phyloP scores from a whole-genome alignment of 1,140 invertebrate genomes.

The Choristoneura fumiferana region DNA sequence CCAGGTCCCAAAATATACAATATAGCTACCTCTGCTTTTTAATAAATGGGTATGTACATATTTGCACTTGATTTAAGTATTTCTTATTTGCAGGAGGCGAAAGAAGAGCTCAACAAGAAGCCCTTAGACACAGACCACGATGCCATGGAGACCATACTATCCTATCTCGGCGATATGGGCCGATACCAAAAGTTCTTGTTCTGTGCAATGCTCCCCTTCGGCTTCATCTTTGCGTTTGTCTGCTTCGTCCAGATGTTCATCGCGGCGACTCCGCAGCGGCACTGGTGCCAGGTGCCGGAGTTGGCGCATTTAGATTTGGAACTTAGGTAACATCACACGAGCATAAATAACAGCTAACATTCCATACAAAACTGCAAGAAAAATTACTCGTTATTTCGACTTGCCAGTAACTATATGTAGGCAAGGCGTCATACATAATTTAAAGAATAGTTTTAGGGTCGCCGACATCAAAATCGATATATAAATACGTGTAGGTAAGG shows the following conservation, averaged over 20 bases:
- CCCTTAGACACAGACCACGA: constrained; percentile 42
- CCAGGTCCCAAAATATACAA: no score
- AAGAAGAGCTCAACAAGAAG: constrained; percentile 53
- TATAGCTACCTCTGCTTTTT: no score
- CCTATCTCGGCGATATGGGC: constrained; percentile 82
- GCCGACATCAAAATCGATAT: no score
- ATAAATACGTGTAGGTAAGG: no score
- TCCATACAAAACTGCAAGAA: no score
- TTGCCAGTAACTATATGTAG: no score
- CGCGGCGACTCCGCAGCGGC: constrained; percentile 77
- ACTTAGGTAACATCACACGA: constrained; percentile 36
- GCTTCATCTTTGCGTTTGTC: constrained; percentile 82
- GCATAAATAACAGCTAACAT: no score
- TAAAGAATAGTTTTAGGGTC: no score
- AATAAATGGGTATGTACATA: no score
- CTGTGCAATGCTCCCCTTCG: constrained; percentile 72
- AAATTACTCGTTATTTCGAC: no score
- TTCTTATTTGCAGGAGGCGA: constrained; percentile 36
- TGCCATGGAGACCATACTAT: constrained; percentile 80
- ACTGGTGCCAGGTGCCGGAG: constrained; percentile 81
- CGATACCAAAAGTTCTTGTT: constrained; percentile 84
- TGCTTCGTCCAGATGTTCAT: constrained; percentile 86
- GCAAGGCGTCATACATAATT: no score
- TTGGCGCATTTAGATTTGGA: constrained; percentile 63
- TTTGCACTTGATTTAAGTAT: no score